Conservation (phyloP, 92 coral and sea anemone species). For the Phenganax stokvisi region DNA sequence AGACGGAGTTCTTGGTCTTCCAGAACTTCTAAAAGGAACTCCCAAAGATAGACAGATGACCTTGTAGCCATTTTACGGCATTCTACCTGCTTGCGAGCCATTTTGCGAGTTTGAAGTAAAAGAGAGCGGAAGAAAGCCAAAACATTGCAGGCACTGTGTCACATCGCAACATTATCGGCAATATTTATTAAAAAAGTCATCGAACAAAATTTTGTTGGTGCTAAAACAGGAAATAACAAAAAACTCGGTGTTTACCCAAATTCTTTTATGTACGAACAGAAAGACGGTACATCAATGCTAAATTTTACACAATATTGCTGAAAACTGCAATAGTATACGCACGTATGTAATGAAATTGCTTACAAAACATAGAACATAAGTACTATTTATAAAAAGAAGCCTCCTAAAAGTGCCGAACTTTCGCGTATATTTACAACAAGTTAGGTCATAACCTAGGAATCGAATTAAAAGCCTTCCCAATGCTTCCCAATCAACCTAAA, state of each 20-base stretch:
- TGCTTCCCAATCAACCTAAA: too few relatives aligned
- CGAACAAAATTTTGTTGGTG: not conserved
- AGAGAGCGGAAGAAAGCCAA: not conserved
- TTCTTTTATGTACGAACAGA: too few relatives aligned
- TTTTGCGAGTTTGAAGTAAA: not conserved
- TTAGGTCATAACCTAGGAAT: too few relatives aligned
- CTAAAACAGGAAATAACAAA: not conserved
- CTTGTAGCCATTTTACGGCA: conserved; percentile 34
- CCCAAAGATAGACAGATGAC: conserved; percentile 90
- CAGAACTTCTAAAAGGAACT: conserved; percentile 76
- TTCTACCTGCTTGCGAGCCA: not conserved
- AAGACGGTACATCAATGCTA: too few relatives aligned
- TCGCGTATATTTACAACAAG: too few relatives aligned
- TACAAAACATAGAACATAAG: too few relatives aligned
- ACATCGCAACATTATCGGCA: not conserved
- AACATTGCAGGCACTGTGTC: not conserved
- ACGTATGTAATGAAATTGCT: too few relatives aligned
- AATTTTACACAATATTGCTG: too few relatives aligned
- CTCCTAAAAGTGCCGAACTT: too few relatives aligned
- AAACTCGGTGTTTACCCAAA: not conserved
- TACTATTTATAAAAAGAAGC: too few relatives aligned
- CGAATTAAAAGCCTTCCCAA: too few relatives aligned
- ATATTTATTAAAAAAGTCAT: not conserved
- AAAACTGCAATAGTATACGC: too few relatives aligned
- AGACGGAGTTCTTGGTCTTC: conserved; percentile 73